Evolutionary conservation across 2,113 vertebrate species (phyloP).

Genomic region (Catharus minimus): DNA sequence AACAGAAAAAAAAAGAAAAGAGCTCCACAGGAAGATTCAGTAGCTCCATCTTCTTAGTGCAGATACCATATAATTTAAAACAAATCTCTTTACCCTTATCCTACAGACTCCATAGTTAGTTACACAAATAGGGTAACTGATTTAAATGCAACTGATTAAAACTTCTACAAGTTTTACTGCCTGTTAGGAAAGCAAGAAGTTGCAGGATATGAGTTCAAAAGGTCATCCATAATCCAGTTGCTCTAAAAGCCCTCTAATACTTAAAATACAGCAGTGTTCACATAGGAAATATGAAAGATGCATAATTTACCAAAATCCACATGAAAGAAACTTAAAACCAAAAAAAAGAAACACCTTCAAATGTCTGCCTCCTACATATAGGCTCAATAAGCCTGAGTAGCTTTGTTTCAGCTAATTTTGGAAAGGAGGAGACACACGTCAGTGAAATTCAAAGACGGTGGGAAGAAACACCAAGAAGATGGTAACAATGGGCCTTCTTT

Average conservation of each 20-base stretch:
- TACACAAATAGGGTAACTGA: background rate
- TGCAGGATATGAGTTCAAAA: background rate
- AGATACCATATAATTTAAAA: background rate
- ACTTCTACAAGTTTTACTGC: background rate
- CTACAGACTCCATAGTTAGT: background rate
- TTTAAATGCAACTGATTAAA: background rate
- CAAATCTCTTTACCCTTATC: background rate
- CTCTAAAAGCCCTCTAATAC: background rate
- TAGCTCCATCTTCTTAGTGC: background rate
- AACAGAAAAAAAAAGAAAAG: background rate
- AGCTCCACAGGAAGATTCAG: background rate
- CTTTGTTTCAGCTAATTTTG: background rate
- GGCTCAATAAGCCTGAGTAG: background rate
- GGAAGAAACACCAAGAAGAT: background rate
- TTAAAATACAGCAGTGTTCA: background rate
- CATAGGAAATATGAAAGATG: rapidly evolving
- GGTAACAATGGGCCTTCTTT: background rate
- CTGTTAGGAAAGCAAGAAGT: background rate
- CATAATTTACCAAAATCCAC: background rate
- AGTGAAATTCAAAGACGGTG: background rate
- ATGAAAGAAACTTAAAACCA: background rate
- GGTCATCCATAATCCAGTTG: background rate
- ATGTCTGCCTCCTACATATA: background rate
- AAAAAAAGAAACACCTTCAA: background rate
- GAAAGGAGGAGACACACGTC: background rate